Evolutionary conservation across 2,888 invertebrate species (phyloP).

Genomic region (Phrixothrix hirtus): DNA sequence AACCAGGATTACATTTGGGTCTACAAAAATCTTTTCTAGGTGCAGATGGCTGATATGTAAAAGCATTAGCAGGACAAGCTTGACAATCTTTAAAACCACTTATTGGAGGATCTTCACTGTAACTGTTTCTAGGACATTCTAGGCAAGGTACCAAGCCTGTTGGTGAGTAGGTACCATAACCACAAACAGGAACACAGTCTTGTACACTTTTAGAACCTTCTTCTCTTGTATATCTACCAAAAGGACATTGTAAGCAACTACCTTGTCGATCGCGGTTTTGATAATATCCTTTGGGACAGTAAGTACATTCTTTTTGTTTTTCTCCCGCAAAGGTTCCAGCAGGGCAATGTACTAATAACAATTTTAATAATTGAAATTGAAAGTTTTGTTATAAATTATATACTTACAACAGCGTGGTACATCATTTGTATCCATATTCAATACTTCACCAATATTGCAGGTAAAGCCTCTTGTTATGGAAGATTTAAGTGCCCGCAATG

Average conservation of each 20-base stretch:
- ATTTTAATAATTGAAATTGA: constrained; percentile 11
- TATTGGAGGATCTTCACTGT: constrained; percentile 82
- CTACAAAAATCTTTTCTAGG: constrained; percentile 80
- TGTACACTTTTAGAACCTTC: constrained; percentile 84
- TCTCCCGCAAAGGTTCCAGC: constrained; percentile 92
- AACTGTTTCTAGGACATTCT: constrained; percentile 92
- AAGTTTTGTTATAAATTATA: neutral
- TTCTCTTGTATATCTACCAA: constrained; percentile 90
- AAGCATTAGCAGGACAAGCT: constrained; percentile 86
- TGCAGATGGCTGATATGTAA: constrained; percentile 90
- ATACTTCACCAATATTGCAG: constrained; percentile 90
- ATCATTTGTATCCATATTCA: constrained; percentile 90
- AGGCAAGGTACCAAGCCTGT: constrained; percentile 92
- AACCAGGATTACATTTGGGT: constrained; percentile 86
- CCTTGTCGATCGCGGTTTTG: constrained; percentile 92
- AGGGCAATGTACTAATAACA: constrained; percentile 83
- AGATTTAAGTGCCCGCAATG: constrained; percentile 83
- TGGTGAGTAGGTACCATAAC: constrained; percentile 93
- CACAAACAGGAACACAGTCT: constrained; percentile 92
- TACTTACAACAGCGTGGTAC: constrained; percentile 89
- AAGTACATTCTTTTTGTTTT: constrained; percentile 87
- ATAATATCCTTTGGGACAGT: constrained; percentile 90
- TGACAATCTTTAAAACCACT: constrained; percentile 93
- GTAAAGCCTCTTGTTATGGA: constrained; percentile 87
- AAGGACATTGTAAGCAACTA: constrained; percentile 86